phyloP scores from a whole-genome alignment of 2,113 vertebrate genomes.

The Pangasianodon gigas region DNA sequence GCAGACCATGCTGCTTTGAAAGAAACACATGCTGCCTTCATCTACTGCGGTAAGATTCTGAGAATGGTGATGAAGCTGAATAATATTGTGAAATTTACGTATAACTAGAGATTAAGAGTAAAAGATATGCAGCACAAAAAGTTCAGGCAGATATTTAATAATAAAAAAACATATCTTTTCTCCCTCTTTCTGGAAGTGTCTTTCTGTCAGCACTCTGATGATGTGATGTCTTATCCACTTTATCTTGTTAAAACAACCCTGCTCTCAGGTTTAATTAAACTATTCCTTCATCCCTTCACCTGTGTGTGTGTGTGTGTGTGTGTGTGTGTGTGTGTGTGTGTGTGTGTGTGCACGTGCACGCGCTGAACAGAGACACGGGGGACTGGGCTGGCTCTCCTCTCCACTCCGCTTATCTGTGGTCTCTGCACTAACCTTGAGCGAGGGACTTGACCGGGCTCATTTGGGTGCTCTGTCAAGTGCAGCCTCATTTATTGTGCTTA shows the following conservation, averaged over 20 bases:
- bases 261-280: conserved; percentile 50
- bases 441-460: conserved; percentile 50
- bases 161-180: background rate
- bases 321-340: background rate
- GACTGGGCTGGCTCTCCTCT: conserved; percentile 9
- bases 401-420: conserved; percentile 39
- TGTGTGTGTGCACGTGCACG: background rate
- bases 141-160: background rate
- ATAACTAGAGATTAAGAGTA: background rate
- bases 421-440: conserved; percentile 54
- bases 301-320: conserved; percentile 16
- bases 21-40: background rate
- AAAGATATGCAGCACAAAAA: background rate
- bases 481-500: conserved; percentile 47
- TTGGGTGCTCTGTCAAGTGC: conserved; percentile 43
- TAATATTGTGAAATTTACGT: background rate
- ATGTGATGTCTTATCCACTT: conserved; percentile 40
- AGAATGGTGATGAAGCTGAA: background rate
- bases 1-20: background rate
- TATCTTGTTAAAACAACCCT: conserved; percentile 45
- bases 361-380: conserved; percentile 3
- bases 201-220: conserved; percentile 4
- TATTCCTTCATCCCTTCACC: conserved; percentile 26
- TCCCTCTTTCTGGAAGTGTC: background rate
- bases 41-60: background rate